Evolutionary conservation across 2,888 invertebrate species (phyloP), one percentile per base, ranked within the genome.

Genomic region (Eupithecia abbreviata): DNA sequence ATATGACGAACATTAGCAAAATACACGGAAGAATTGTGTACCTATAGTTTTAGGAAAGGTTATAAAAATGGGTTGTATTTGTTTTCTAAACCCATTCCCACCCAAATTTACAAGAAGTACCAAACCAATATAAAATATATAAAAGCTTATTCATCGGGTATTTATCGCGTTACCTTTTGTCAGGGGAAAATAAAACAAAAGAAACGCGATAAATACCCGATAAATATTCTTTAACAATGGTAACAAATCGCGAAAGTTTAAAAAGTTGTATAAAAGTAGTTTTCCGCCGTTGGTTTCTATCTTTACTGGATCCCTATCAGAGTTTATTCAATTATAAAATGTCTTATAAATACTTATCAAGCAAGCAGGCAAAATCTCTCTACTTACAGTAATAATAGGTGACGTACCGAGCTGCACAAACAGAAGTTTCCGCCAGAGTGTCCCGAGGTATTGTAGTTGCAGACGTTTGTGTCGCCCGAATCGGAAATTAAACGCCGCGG

Each of bases 401-500:
- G n/a, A 45, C n/a, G 41, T 3, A 15, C 43, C 18, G 68, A 69
- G 7, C n/a, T 30, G 13, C 47, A 47, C 18, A 5, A n/a, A 69
- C 47, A 2, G 47, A 69, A 45, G 47, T 45, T 69, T 45, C 47
- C 47, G 69, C 30, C 30, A 68, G 45, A 45, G 66, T 45, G 68
- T 66, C 66, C 43, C 67, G 67, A 10, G 67, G 43, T 45, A 69
- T 69, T 69, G 69, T 69, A 18, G 47, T 45, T 18, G 10, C 66
- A 18, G 69, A 10, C 75, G 62, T 70, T 68, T 73, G 70, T 72
- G 73, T 15, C 49, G 13, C 55, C 43, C 65, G 73, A 42, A 70
- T 70, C 76, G 76, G 76, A 76, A 76, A 76, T 76, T 76, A 70
- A 66, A 70, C 70, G 49, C 18, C 51, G 62, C 15, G 55, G 75